Evolutionary conservation across 2,888 invertebrate species (phyloP), one percentile per base, ranked within the genome.

Genomic region (Lasioglossum villosulum): DNA sequence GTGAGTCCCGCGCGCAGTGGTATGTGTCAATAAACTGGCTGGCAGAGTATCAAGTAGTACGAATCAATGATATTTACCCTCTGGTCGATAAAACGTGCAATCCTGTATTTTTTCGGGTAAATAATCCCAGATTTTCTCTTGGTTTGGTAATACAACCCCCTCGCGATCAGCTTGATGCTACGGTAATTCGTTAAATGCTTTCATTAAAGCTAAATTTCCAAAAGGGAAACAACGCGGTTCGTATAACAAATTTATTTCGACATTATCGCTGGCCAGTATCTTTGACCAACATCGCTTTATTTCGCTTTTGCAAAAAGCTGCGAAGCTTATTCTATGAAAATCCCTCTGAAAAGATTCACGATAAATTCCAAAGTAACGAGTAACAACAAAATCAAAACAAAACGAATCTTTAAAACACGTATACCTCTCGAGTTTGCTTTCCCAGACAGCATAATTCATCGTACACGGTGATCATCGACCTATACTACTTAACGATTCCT

Each of bases 41-140:
- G 86, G 75, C 86, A 83, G 68, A 70, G 80, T 74, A 74, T 87
- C 86, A 87, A 87, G 80, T 83, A 86, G 80, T 80, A 75, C 70
- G 78, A 86, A 73, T 87, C 86, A 83, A 80, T 83, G 86, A 78
- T 86, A 83, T 83, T 59, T 66, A 23, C 75, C 59, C 59, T 12
- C 39, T 27, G 52, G 19, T 73, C 75, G 85, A 73, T 75, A 78
- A 75, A 84, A 83, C 72, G 23, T 27, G 75, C 71, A 42, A 78
- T 63, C 63, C 42, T 76, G n/a, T 73, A 68, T 45, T 30, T 63
- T 74, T 42, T 70, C 45, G 19, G 3, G 27, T 34, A 37, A 73
- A 78, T 71, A 45, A 45, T 37, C 59, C 39, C 52, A 37, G n/a
- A 14, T 66, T 78, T 75, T 39, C 12, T 63, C 27, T 52, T 27